Evolutionary conservation across 2,888 invertebrate species (phyloP), one percentile per base, ranked within the genome.

Genomic region (Itoplectis maculator): DNA sequence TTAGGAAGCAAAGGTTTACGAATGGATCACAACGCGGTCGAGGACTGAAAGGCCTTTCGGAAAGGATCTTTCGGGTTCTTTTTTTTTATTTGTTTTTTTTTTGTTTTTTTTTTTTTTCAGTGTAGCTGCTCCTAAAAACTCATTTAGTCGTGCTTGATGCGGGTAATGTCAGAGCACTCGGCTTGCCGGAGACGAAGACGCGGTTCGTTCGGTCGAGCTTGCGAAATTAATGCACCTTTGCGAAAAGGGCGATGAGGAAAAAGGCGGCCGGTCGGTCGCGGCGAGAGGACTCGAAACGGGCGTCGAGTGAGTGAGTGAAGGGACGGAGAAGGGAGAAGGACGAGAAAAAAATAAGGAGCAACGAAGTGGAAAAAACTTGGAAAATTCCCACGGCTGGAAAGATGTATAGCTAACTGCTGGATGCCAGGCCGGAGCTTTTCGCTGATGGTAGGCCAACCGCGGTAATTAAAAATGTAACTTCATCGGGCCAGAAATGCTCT

Each of bases 381-480:
- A 68, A 61, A 79, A 69, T 78, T 61, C 74, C 69, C 69, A 54
- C 40, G 54, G 20, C 69, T 18, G 23, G 23, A 23, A 51, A 74
- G 68, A 74, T 73, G 78, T 79, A 78, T 40, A 35, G 56, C 69
- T 45, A 66, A 42, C 45, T 77, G 11, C 69, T 73, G 40, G n/a
- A 54, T 54, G 69, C 54, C 42, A 29, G 54, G 51, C 20, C 42
- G 45, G 18, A 13, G 40, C 74, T 75, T 74, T 74, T 23, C 56
- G 37, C 70, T 40, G 54, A 18, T 35, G 66, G 47, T 80, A 54
- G 49, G 15, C 74, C 72, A 69, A 72, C 51, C 81, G 75, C 81
- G 79, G 79, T 81, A 86, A 86, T 82, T 82, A 84, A 85, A 79
- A 84, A 56, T 77, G 70, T 78, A 82, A 84, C 81, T 83, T 82